These are phyloP conservation scores for Sinocyclocheilus anophthalmus DNA, from an alignment of 2,113 vertebrate genomes.

Conservation along the genomic window DNA sequence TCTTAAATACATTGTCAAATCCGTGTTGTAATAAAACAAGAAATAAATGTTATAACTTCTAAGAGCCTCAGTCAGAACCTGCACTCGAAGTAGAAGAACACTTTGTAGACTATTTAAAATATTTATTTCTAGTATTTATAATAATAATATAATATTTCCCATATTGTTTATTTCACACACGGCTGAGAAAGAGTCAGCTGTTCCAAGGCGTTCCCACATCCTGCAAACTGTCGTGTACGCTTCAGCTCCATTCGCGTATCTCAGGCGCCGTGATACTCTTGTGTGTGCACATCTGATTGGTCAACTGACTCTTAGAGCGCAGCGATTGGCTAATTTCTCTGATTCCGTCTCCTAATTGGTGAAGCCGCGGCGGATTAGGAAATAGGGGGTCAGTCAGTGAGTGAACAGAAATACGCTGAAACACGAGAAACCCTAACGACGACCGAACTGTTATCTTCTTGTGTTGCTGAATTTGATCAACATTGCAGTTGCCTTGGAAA, in stretches of 20 bases:
- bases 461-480: not conserved
- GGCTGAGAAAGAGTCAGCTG: constrained; percentile 18
- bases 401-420: constrained; percentile 53
- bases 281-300: constrained; percentile 77
- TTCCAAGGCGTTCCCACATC: constrained; percentile 39
- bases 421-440: constrained; percentile 48
- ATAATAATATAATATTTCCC: not conserved
- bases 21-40: not conserved
- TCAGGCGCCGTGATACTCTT: constrained; percentile 49
- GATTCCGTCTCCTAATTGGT: constrained; percentile 64
- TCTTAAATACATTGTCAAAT: not conserved
- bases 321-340: constrained; percentile 66
- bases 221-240: constrained; percentile 66
- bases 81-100: too few relatives aligned
- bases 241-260: constrained; percentile 38
- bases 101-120: not conserved
- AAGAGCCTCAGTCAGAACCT: not conserved
- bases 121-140: not conserved
- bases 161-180: not conserved
- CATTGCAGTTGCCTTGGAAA: not conserved
- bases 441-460: not conserved
- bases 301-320: not conserved
- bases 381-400: constrained; percentile 58
- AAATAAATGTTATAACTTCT: not conserved
- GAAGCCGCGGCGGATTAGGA: constrained; percentile 57